A percentile compares a stretch with the other conserved stretches of the same genome.
These are phyloP conservation scores for Myripristis murdjan DNA, from an alignment of 2,797 vertebrate genomes.

Conservation along the genomic window DNA sequence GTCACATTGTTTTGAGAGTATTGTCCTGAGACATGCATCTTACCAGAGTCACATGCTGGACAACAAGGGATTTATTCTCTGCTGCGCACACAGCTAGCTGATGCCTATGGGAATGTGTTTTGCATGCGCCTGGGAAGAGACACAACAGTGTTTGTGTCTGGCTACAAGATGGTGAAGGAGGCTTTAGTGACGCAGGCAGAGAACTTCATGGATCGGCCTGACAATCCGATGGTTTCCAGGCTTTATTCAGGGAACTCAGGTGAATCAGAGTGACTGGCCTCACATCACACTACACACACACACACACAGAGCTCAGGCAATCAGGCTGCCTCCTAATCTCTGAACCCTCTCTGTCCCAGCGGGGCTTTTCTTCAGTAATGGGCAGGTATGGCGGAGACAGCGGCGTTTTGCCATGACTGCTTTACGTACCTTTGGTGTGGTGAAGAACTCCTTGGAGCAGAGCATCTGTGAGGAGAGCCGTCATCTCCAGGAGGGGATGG, in stretches of 20 bases:
- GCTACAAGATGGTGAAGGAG: conserved; percentile 87
- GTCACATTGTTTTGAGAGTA: background rate
- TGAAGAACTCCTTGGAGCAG: conserved; percentile 74
- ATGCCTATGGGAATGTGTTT: conserved; percentile 87
- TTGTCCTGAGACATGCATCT: conserved; percentile 39
- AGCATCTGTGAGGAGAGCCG: conserved; percentile 78
- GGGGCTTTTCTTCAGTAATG: conserved; percentile 84
- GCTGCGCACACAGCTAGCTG: conserved; percentile 76
- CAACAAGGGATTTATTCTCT: conserved; percentile 54
- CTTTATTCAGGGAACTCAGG: conserved; percentile 80
- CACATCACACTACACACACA: background rate
- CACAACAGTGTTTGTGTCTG: conserved; percentile 79
- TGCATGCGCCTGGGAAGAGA: conserved; percentile 70
- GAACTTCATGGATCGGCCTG: conserved; percentile 85
- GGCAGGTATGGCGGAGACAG: conserved; percentile 80
- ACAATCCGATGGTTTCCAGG: conserved; percentile 57
- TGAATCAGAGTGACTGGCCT: conserved; percentile 58
- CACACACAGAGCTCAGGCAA: background rate
- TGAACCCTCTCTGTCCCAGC: conserved; percentile 34
- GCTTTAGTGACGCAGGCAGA: conserved; percentile 86
- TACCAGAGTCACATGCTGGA: conserved; percentile 64
- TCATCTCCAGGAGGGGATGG: conserved; percentile 78
- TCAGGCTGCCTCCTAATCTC: background rate
- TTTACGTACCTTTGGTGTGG: conserved; percentile 79
- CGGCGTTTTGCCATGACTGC: conserved; percentile 81